These are phyloP conservation scores for Bettongia penicillata DNA, from an alignment of 2,113 vertebrate genomes.

Conservation along the genomic window DNA sequence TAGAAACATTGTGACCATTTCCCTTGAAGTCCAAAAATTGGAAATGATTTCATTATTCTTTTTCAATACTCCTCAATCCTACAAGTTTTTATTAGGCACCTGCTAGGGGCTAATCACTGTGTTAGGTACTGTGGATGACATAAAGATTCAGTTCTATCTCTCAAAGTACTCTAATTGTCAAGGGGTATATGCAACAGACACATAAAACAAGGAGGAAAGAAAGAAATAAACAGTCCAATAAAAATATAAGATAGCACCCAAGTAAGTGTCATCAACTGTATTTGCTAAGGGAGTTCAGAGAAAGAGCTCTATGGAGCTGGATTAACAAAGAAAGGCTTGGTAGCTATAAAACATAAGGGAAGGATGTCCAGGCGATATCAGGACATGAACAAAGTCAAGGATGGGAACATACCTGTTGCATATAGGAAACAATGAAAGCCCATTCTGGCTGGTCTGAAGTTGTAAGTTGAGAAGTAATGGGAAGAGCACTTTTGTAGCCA, in stretches of 20 bases:
- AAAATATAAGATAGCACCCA: not conserved
- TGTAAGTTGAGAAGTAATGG: not conserved
- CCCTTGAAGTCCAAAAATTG: not conserved
- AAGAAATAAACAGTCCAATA: not conserved
- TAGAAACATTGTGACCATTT: not conserved
- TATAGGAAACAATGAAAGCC: not conserved
- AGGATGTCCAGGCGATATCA: not conserved
- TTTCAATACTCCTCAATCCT: conserved; percentile 11
- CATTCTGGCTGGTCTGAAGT: not conserved
- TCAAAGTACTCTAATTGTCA: not conserved
- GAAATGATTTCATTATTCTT: not conserved
- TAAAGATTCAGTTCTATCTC: not conserved
- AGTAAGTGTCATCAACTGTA: not conserved
- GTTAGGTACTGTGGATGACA: not conserved
- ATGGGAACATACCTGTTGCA: not conserved
- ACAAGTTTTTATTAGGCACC: not conserved
- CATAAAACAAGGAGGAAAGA: not conserved
- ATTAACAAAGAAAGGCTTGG: not conserved
- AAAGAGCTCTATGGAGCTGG: not conserved
- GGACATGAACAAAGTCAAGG: not conserved
- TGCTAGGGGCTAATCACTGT: not conserved
- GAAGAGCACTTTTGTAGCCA: not conserved
- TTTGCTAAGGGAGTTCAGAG: not conserved
- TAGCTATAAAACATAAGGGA: not conserved
- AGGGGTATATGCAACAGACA: not conserved